Evolutionary conservation across 2,888 invertebrate genomes (phyloP), one percentile per base, ranked within the genome.

Genomic region (Theretra japonica): DNA sequence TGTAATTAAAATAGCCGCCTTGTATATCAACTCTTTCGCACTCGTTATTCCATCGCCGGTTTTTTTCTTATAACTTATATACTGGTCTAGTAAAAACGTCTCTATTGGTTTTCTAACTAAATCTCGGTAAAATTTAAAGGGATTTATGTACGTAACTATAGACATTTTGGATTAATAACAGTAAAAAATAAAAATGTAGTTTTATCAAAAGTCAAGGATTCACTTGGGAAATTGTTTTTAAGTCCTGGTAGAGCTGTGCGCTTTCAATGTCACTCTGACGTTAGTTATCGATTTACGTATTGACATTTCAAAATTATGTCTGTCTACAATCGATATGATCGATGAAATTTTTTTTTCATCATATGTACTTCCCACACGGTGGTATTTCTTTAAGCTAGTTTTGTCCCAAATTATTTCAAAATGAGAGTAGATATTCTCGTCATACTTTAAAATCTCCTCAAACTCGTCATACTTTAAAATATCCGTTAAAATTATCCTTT

Each of bases 1-100:
- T 79, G 97, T 95, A 11, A 96, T 94, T 59, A 97, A 94, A 71
- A 97, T 91, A 33, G 96, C 96, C 8, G 96, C 95, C 72, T 96
- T 95, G 72, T 97, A 95, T 17, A 96, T 82, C 17, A 97, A 88
- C 79, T 97, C 97, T 73, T 95, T 95, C 0, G 96, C 92, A 75
- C 96, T 96, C 71, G 95, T 95, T 28, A 97, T 95, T 58, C 96
- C 95, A 74, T 95, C 91, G 74, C 95, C 95, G 0, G 97, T 96
- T 85, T 96, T 96, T 74, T 92, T 93, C 77, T 95, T 96, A 78
- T 96, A 96, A 0, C 95, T 94, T 75, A 94, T 92, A 75, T 95
- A 94, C 60, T 95, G 95, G 59, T 93, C 91, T n/a, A 90, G 86
- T 60, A 96, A 69, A 77, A 94, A 94, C 4, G 85, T 80, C 79